Evolutionary conservation across 2,888 invertebrate genomes (phyloP).

Genomic region (Malthinus flaveolus): DNA sequence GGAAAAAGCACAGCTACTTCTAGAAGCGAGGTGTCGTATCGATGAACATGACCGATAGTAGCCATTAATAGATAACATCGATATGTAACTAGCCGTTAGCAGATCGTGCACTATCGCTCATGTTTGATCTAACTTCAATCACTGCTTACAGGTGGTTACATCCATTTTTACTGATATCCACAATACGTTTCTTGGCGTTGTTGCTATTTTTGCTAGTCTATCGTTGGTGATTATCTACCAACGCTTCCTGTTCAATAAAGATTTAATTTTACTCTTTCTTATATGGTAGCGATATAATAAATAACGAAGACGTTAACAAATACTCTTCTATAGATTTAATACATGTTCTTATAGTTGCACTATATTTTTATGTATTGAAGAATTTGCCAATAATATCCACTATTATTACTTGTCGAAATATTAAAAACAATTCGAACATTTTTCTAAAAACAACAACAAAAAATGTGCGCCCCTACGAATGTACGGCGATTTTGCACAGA

Average conservation of each 20-base stretch:
- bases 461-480: no score
- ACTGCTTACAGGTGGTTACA: constrained; percentile 29
- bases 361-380: no score
- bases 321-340: neutral
- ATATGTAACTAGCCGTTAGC: constrained; percentile 43
- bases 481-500: no score
- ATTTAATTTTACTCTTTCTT: constrained; percentile 12
- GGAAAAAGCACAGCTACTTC: constrained; percentile 20
- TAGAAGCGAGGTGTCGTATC: constrained; percentile 38
- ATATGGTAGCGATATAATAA: constrained; percentile 14
- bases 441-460: no score
- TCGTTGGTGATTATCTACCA: constrained; percentile 15
- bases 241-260: constrained; percentile 21
- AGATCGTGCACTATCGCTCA: constrained; percentile 45
- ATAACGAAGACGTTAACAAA: constrained; percentile 15
- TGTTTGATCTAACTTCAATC: constrained; percentile 44
- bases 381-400: no score
- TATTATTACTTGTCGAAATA: no score
- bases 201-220: constrained; percentile 7
- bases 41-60: constrained; percentile 41
- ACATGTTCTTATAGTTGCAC: no score
- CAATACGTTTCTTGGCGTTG: neutral
- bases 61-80: constrained; percentile 40
- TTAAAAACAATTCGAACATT: no score
- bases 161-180: constrained; percentile 18